A percentile compares a stretch with the other conserved stretches of the same genome.
Conservation (phyloP, 2,113 vertebrate species). For the Dolichallabes microphthalmus region DNA sequence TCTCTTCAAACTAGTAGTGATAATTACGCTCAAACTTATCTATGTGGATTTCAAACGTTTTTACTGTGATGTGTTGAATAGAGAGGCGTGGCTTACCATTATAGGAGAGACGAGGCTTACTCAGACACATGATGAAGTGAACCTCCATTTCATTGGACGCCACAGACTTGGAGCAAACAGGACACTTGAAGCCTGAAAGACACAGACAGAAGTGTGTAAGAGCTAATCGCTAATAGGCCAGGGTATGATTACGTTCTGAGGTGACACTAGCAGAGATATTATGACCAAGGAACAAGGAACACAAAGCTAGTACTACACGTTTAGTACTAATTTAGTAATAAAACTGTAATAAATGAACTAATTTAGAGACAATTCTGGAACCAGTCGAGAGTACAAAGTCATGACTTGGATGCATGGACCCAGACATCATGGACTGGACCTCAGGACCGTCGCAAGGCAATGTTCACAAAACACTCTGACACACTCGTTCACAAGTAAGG, state of each 20-base stretch:
- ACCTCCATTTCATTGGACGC: slow-evolving; percentile 98
- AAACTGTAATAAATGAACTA: neutral
- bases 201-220: slow-evolving; percentile 42
- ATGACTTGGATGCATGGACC: neutral
- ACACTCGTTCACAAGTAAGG: neutral
- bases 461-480: neutral
- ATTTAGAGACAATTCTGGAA: neutral
- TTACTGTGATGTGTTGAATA: no score
- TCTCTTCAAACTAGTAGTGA: no score
- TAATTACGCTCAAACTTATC: no score
- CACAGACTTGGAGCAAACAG: slow-evolving; percentile 99
- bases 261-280: neutral
- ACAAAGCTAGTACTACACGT: neutral
- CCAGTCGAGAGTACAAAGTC: no score
- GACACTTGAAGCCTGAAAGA: slow-evolving; percentile 94
- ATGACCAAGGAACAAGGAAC: neutral
- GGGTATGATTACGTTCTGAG: neutral
- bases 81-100: slow-evolving; percentile 78
- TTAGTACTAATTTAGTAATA: neutral
- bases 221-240: neutral
- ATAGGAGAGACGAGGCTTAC: slow-evolving; percentile 98
- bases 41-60: no score
- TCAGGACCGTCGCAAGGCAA: neutral
- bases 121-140: slow-evolving; percentile 99
- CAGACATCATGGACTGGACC: neutral